Base-by-base conservation (phyloP, 2,113 vertebrate genomes). In the Hippocampus mohnikei region DNA sequence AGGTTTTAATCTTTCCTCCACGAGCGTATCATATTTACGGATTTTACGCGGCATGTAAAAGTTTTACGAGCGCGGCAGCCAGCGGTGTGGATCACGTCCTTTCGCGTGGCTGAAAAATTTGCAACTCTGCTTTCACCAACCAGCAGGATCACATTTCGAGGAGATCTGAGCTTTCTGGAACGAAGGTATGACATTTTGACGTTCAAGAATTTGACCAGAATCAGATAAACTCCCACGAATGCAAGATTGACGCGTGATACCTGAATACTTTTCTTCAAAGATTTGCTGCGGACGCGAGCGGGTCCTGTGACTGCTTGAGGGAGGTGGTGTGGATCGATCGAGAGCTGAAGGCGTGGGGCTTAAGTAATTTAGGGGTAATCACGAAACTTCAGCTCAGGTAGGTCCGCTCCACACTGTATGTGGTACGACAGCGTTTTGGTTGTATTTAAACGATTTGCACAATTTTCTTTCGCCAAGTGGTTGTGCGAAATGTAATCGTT, bases 91-190 rank as follows among this genome's bases (percentile, higher is more conserved):
- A 42, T 27, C 27, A 52, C 65, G 59, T 20, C 44, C 18, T 40
- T 33, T 75, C 71, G 66, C 25, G 74, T 86, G 77, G 74, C 74
- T 59, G 69, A 33, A 37, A 37, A 76, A 82, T 78, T 33, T 64
- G 60, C 74, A 77, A 78, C 69, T 64, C 33, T 63, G 70, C 67
- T 60, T 18, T 29, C 27, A 20, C 27, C 7, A 33, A 60, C 13
- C 12, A 2, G 8, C 58, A 33, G 27, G 13, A 29, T 60, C 58
- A 8, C 25, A 59, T 33, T 59, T 59, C 56, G 4, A 16, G 56
- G 25, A 29, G 56, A 56, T 27, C 4, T 27, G 55, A 25, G 55
- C 55, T 44, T 58, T 25, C 55, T 58, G 55, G 55, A 58, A 27
- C 11, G 55, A 25, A 58, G 3, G 9, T 58, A 27, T 58, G 56